Conservation (phyloP, 2,888 invertebrate species). For the Marronus borbonicus region DNA sequence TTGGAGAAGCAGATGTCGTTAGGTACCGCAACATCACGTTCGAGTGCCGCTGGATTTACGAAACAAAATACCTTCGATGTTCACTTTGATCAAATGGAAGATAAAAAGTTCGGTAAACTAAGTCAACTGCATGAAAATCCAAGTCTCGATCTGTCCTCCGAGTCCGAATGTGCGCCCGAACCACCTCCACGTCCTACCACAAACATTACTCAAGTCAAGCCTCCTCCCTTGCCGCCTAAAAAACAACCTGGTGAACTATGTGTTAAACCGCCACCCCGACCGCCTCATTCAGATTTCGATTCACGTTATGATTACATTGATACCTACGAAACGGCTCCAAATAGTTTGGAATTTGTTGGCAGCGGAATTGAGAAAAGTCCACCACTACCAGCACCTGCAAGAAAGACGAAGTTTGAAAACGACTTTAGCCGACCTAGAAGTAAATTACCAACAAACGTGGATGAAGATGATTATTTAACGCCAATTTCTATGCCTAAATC, state of each 20-base stretch:
- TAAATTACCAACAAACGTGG: conserved; percentile 57
- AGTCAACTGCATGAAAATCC: conserved; percentile 64
- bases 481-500: conserved; percentile 75
- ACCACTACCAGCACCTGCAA: conserved; percentile 76
- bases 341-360: conserved; percentile 60
- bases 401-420: conserved; percentile 72
- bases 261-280: conserved; percentile 78
- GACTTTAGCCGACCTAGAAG: conserved; percentile 68
- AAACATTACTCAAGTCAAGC: conserved; percentile 76
- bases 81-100: conserved; percentile 57
- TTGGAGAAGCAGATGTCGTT: conserved; percentile 62
- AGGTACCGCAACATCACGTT: conserved; percentile 51
- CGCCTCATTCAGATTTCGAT: conserved; percentile 73
- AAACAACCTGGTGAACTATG: conserved; percentile 75
- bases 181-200: conserved; percentile 81
- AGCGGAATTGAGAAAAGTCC: conserved; percentile 69
- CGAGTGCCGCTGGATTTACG: conserved; percentile 55
- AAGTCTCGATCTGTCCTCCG: conserved; percentile 67
- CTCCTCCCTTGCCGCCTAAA: conserved; percentile 83
- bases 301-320: conserved; percentile 74
- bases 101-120: conserved; percentile 50
- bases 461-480: conserved; percentile 79
- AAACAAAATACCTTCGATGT: conserved; percentile 70
- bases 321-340: conserved; percentile 68
- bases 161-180: conserved; percentile 73